Evolutionary conservation across 2,113 vertebrate genomes (phyloP), one percentile per base, ranked within the genome.

Genomic region (Calonectris borealis): DNA sequence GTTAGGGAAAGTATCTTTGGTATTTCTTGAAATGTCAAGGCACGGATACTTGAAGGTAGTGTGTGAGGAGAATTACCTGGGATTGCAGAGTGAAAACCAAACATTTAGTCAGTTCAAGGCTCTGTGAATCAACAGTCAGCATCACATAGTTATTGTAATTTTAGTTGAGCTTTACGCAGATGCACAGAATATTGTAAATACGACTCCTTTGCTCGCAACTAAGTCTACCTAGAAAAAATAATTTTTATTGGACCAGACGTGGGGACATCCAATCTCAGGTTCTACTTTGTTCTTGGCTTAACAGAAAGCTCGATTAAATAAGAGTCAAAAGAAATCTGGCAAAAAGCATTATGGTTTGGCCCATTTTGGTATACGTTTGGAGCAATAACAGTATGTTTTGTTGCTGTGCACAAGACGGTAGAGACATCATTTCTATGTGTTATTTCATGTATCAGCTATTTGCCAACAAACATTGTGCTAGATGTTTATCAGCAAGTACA

Each of bases 1-100:
- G 95, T 6, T 26, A 72, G 86, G 86, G 86, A 96, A 97, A 95
- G 93, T 64, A 88, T 88, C 96, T 83, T 60, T 76, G 94, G 95
- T 84, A 97, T 97, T 95, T 94, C 95, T 97, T 75, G 69, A 77
- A 94, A 93, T 58, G 86, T 91, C 68, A 61, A 55, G 83, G 70
- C 83, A 51, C 0, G 5, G 79, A 44, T 91, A 15, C 55, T 75
- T 55, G 87, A 75, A 93, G 72, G 90, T 88, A 91, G 71, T 3
- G 34, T 71, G 83, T 90, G 88, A 88, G 62, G 31, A 38, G 86
- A 85, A 69, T 88, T 94, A 88, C 55, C 78, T 86, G 72, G 72
- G 62, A 7, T 31, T 72, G 70, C 36, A 46, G 65, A 75, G 72
- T 84, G 29, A 66, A 93, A 92, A 17, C 32, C 38, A 73, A 84